Percentiles rank a stretch among this genome's conserved stretches.
phyloP scores from a whole-genome alignment of 2,888 invertebrate genomes.

The Scrobipalpa atriplicella region DNA sequence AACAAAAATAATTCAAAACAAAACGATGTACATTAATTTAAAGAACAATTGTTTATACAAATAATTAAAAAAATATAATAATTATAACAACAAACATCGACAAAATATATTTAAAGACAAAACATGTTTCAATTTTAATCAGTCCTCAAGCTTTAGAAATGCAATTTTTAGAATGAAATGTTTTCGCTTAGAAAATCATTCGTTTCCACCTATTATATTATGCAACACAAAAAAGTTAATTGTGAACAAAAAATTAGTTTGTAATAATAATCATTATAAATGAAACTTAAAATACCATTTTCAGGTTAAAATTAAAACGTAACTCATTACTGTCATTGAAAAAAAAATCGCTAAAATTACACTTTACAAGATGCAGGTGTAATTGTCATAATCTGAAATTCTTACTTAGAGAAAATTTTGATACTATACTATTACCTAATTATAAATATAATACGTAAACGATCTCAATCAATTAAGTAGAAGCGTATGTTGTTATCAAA shows the following conservation, averaged over 20 bases:
- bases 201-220: slow-evolving; percentile 70
- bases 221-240: slow-evolving; percentile 64
- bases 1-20: slow-evolving; percentile 89
- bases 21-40: slow-evolving; percentile 90
- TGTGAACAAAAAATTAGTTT: slow-evolving; percentile 46
- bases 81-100: slow-evolving; percentile 84
- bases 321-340: slow-evolving; percentile 55
- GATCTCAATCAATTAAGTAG: slow-evolving; percentile 77
- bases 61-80: slow-evolving; percentile 86
- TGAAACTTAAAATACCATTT: slow-evolving; percentile 66
- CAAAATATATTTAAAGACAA: slow-evolving; percentile 83
- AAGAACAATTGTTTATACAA: slow-evolving; percentile 89
- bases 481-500: slow-evolving; percentile 77
- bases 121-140: slow-evolving; percentile 80
- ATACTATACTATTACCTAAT: slow-evolving; percentile 75
- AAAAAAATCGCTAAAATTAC: slow-evolving; percentile 49
- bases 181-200: slow-evolving; percentile 64
- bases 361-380: slow-evolving; percentile 56
- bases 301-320: slow-evolving; percentile 60
- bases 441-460: slow-evolving; percentile 80
- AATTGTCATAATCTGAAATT: slow-evolving; percentile 79
- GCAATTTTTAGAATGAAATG: slow-evolving; percentile 79
- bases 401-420: slow-evolving; percentile 66
- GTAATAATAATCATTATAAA: slow-evolving; percentile 53
- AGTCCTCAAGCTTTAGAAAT: slow-evolving; percentile 80